phyloP scores from a whole-genome alignment of 2,113 vertebrate species.

The Chloropsis hardwickii region DNA sequence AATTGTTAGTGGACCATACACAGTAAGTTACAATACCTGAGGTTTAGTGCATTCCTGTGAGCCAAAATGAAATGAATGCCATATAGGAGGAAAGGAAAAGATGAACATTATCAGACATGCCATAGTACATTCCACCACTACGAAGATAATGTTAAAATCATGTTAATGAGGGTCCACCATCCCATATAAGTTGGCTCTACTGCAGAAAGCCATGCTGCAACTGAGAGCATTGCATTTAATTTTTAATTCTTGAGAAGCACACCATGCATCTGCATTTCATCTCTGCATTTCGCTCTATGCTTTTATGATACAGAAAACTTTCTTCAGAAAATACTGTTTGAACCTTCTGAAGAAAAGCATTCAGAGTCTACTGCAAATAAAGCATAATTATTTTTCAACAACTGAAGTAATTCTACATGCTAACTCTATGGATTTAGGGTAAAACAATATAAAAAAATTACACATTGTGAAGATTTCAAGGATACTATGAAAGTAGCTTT shows the following conservation, averaged over 20 bases:
- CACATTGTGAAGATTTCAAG: neutral
- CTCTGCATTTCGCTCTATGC: neutral
- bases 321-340: neutral
- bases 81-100: constrained; percentile 88
- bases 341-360: neutral
- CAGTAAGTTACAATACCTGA: constrained; percentile 90
- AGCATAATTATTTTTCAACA: neutral
- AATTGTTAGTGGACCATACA: constrained; percentile 71
- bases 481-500: neutral
- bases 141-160: constrained; percentile 66
- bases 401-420: neutral
- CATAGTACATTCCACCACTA: constrained; percentile 70
- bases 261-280: constrained; percentile 5
- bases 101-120: constrained; percentile 88
- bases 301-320: neutral
- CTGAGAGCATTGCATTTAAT: neutral
- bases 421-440: neutral
- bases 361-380: neutral
- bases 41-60: constrained; percentile 96
- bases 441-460: neutral
- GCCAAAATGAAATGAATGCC: constrained; percentile 90
- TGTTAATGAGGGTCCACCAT: constrained; percentile 40
- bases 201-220: constrained; percentile 50
- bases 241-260: neutral
- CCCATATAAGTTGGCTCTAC: neutral